phyloP scores from a whole-genome alignment of 2,888 invertebrate species.

The Epirrhoe tristata region DNA sequence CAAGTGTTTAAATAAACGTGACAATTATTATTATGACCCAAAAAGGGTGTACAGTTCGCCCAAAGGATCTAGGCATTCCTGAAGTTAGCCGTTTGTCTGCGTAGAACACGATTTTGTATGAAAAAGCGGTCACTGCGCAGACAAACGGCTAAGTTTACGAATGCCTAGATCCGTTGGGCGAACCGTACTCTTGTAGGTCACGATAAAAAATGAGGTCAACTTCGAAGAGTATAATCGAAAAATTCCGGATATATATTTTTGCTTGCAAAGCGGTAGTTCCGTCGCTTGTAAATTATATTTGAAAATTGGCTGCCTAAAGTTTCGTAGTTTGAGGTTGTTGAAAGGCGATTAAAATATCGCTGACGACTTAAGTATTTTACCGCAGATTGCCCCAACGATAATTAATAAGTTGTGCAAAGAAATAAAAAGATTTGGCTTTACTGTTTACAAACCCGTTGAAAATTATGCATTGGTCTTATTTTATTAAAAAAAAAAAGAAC shows the following conservation, averaged over 20 bases:
- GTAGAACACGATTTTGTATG: no score
- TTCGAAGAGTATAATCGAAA: slow-evolving; percentile 22
- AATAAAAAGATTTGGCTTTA: neutral
- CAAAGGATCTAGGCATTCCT: no score
- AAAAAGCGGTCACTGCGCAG: no score
- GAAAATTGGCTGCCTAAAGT: slow-evolving; percentile 18
- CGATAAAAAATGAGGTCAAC: slow-evolving; percentile 28
- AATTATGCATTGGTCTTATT: no score
- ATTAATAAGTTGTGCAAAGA: neutral
- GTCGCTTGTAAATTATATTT: slow-evolving; percentile 19
- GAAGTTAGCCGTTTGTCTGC: no score
- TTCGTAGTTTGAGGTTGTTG: slow-evolving; percentile 17
- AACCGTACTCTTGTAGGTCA: slow-evolving; percentile 12
- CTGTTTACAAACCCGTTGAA: no score
- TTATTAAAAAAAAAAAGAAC: no score
- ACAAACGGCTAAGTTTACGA: no score
- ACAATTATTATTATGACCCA: neutral
- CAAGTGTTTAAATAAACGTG: neutral
- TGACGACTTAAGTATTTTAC: neutral
- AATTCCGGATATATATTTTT: slow-evolving; percentile 29
- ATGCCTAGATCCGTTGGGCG: no score
- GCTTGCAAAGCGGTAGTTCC: slow-evolving; percentile 21
- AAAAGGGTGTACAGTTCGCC: neutral
- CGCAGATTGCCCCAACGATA: neutral
- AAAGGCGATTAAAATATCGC: slow-evolving; percentile 4